Conservation (phyloP, 2,797 vertebrate genomes). For the Botia kubotai region DNA sequence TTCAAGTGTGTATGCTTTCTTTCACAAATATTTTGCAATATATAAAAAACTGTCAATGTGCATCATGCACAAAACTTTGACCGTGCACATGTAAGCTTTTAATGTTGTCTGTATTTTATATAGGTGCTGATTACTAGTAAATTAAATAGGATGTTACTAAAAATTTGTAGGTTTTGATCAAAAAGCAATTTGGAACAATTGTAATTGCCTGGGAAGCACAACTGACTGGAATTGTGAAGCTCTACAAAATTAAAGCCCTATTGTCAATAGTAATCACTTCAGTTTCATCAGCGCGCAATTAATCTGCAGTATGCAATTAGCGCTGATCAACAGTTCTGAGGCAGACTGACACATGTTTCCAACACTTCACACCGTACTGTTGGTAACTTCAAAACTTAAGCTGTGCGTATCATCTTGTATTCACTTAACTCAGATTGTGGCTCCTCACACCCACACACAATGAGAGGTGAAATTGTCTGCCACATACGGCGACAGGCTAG, state of each 20-base stretch:
- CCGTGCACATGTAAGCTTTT: background rate
- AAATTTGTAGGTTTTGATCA: background rate
- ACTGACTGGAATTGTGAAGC: background rate
- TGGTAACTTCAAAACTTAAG: constrained; percentile 38
- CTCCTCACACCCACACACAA: constrained; percentile 36
- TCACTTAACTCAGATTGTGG: constrained; percentile 30
- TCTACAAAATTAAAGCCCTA: background rate
- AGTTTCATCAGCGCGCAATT: constrained; percentile 1
- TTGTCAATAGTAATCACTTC: background rate
- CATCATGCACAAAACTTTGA: background rate
- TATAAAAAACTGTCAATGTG: background rate
- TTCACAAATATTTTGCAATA: background rate
- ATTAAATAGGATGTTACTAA: background rate
- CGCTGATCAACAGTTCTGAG: constrained; percentile 13
- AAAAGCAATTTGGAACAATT: background rate
- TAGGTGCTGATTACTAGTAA: background rate
- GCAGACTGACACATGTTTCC: constrained; percentile 2
- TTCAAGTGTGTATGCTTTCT: background rate
- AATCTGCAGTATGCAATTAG: background rate
- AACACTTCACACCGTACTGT: constrained; percentile 24
- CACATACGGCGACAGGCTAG: constrained; percentile 43
- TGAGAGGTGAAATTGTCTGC: constrained; percentile 60
- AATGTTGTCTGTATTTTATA: background rate
- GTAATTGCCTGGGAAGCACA: no score
- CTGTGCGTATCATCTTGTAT: constrained; percentile 42